These are phyloP conservation scores for Tragopan temminckii DNA, from an alignment of 2,797 vertebrate species.

Conservation along the genomic window DNA sequence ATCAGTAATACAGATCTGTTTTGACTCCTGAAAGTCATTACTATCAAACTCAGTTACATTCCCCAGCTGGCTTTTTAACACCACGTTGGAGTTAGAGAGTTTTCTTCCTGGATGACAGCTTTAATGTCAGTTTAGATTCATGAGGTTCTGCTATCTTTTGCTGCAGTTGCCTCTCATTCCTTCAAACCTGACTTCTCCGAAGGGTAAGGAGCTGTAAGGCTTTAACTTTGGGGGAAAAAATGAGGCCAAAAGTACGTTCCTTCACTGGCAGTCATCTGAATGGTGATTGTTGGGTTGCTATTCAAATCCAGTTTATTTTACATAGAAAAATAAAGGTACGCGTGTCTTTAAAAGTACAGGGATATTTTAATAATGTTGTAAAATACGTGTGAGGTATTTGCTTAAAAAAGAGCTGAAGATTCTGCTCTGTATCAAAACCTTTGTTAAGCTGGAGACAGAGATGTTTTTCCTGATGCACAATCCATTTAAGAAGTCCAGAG, in stretches of 20 bases:
- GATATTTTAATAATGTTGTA: neutral
- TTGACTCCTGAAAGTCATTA: neutral
- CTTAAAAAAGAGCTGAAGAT: constrained; percentile 55
- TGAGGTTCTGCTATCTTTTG: neutral
- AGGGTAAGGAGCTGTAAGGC: neutral
- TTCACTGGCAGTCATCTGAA: neutral
- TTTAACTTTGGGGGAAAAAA: neutral
- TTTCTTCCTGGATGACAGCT: no score
- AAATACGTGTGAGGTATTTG: neutral
- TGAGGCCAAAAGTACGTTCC: constrained; percentile 6
- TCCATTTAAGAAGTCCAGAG: neutral
- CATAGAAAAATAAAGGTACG: neutral
- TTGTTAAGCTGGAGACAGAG: constrained; percentile 14
- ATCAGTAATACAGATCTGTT: neutral
- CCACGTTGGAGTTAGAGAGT: no score
- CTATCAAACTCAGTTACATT: neutral
- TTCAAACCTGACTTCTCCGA: neutral
- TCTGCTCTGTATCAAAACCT: constrained; percentile 2
- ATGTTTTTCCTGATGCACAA: neutral
- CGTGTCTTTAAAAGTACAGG: neutral
- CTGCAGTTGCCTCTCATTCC: constrained; percentile 7
- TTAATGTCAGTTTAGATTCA: neutral
- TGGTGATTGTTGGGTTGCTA: neutral
- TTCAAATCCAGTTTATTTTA: neutral
- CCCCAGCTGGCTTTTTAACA: neutral